Percentiles rank a stretch among this genome's conserved stretches.
These are phyloP conservation scores for Oenanthe oenanthe DNA, from an alignment of 2,113 vertebrate species.

Conservation along the genomic window DNA sequence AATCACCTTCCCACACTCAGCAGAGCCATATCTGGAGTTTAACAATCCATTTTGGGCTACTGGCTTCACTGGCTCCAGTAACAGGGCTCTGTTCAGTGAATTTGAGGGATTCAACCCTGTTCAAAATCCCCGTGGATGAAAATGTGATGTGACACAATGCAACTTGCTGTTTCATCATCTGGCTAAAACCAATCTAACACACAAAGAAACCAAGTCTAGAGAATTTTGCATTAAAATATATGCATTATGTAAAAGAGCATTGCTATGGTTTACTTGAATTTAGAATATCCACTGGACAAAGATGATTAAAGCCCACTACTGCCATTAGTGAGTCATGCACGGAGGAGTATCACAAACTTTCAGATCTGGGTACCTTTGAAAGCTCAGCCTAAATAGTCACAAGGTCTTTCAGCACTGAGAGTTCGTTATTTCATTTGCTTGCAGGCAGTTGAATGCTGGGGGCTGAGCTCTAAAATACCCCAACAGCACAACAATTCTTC, in stretches of 20 bases:
- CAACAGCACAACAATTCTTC: neutral
- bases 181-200: neutral
- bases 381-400: neutral
- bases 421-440: neutral
- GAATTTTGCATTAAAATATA: neutral
- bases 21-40: neutral
- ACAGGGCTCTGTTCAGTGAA: neutral
- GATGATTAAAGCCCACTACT: slow-evolving; percentile 1
- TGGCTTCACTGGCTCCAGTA: neutral
- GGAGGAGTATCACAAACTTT: neutral
- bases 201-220: neutral
- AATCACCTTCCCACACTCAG: neutral
- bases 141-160: neutral
- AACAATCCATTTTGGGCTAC: neutral
- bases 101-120: neutral
- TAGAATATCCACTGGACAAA: neutral
- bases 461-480: neutral
- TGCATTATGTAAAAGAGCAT: neutral
- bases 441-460: neutral
- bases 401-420: neutral
- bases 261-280: neutral
- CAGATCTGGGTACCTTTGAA: neutral
- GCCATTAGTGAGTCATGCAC: neutral
- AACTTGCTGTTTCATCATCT: slow-evolving; percentile 5
- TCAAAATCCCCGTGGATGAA: neutral